Conservation (phyloP, 2,888 invertebrate genomes). For the Eubasilissa splendida region DNA sequence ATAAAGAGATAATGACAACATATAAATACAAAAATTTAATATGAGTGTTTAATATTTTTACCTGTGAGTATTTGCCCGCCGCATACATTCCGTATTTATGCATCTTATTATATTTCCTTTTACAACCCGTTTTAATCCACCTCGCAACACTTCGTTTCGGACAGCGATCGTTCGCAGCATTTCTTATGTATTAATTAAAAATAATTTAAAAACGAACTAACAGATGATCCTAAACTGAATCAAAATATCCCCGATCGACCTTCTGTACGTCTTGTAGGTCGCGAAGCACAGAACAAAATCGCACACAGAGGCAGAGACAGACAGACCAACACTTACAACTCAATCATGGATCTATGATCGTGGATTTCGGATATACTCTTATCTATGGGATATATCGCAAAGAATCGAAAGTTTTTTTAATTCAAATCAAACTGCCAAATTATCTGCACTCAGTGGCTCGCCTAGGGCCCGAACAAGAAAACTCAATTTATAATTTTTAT, state of each 20-base stretch:
- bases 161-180: slow-evolving; percentile 84
- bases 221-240: slow-evolving; percentile 34
- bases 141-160: slow-evolving; percentile 79
- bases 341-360: too few relatives aligned
- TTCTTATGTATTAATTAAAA: slow-evolving; percentile 65
- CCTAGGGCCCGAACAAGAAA: too few relatives aligned
- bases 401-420: too few relatives aligned
- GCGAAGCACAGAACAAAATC: slow-evolving; percentile 23
- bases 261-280: slow-evolving; percentile 70
- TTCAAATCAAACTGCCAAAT: too few relatives aligned
- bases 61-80: slow-evolving; percentile 76
- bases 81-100: slow-evolving; percentile 75
- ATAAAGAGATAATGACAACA: neutral
- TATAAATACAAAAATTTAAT: neutral
- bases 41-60: slow-evolving; percentile 60
- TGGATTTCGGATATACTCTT: too few relatives aligned
- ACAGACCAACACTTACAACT: too few relatives aligned
- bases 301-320: neutral
- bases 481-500: too few relatives aligned
- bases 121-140: slow-evolving; percentile 75
- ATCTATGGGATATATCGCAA: too few relatives aligned
- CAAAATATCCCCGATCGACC: slow-evolving; percentile 63
- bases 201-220: slow-evolving; percentile 62
- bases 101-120: slow-evolving; percentile 75
- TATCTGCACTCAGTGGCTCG: too few relatives aligned